These are phyloP conservation scores for Tiaroga cobitis DNA, from an alignment of 2,797 vertebrate species.

Conservation along the genomic window DNA sequence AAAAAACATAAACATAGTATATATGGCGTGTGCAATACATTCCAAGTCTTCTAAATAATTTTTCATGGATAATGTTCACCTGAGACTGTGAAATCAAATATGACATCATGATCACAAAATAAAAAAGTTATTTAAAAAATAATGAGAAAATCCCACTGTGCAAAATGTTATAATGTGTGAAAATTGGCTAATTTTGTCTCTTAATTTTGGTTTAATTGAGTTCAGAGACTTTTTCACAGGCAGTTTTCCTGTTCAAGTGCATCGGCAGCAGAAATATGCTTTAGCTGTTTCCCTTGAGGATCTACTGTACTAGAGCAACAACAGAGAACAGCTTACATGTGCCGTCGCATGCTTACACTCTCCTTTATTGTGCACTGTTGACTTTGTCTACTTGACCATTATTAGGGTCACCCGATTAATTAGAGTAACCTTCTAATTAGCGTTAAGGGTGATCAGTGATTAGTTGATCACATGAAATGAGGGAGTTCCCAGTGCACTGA, in stretches of 20 bases:
- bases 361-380: conserved; percentile 11
- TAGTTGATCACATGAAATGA: conserved; percentile 4
- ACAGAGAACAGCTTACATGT: not conserved
- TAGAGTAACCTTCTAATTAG: conserved; percentile 26
- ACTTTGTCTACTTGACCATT: conserved; percentile 6
- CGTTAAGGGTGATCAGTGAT: conserved; percentile 3
- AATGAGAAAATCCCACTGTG: not conserved
- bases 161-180: not conserved
- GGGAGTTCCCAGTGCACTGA: not conserved
- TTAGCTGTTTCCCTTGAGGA: not conserved
- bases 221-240: conserved; percentile 10
- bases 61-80: not conserved
- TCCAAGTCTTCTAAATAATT: not conserved
- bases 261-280: not conserved
- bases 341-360: not conserved
- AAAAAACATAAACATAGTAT: not conserved
- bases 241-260: not conserved
- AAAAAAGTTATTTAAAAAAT: not conserved
- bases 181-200: not conserved
- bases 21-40: not conserved
- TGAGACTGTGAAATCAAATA: not conserved
- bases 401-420: conserved; percentile 39
- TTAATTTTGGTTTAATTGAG: not conserved
- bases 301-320: conserved; percentile 2
- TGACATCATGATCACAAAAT: not conserved